These are phyloP conservation scores for Bubalus kerabau DNA, from an alignment of 2,113 vertebrate genomes.

Conservation along the genomic window DNA sequence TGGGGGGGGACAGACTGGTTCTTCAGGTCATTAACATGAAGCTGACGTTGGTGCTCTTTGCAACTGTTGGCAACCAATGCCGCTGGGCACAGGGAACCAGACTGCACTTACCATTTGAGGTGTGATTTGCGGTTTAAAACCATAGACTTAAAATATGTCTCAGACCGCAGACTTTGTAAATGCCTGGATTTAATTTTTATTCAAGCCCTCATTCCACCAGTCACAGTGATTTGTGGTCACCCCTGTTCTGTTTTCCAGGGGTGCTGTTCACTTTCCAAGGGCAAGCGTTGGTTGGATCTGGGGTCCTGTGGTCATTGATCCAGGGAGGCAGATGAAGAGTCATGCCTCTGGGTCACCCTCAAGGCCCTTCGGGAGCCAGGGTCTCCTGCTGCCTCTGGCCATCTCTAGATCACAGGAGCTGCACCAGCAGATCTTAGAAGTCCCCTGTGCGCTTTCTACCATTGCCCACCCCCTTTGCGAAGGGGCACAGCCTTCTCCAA, in stretches of 20 bases:
- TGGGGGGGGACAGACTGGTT: background rate
- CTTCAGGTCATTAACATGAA: background rate
- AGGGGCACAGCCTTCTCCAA: background rate
- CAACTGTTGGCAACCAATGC: background rate
- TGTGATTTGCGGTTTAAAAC: background rate
- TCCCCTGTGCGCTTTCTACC: background rate
- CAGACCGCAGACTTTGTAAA: background rate
- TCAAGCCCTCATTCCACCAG: background rate
- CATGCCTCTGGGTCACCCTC: background rate
- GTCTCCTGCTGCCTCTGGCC: background rate
- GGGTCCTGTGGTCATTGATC: background rate
- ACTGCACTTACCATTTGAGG: background rate
- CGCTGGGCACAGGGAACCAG: no score
- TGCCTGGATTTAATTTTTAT: background rate
- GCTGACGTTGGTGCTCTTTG: background rate
- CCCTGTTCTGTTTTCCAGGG: background rate
- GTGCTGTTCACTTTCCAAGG: background rate
- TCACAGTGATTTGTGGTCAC: background rate
- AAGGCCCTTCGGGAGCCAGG: rapidly evolving
- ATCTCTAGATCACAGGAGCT: background rate
- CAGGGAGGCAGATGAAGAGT: no score
- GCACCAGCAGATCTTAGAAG: background rate
- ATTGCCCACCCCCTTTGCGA: rapidly evolving
- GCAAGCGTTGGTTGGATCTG: background rate
- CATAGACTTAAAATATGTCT: background rate